Evolutionary conservation across 2,888 invertebrate species (phyloP), one percentile per base, ranked within the genome.

Genomic region (Sphinx pinastri): DNA sequence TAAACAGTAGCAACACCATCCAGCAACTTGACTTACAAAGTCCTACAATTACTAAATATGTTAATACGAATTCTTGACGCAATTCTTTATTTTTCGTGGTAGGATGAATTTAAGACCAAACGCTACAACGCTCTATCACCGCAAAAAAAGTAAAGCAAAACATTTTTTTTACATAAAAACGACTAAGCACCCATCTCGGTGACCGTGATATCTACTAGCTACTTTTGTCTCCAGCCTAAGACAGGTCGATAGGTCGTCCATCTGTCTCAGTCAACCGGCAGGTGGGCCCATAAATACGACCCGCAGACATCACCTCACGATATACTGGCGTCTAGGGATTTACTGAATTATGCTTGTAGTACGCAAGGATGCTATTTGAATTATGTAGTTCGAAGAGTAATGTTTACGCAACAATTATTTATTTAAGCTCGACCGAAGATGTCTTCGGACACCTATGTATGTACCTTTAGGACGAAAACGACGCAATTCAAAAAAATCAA

Each of bases 271-370:
- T 81, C 81, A 77, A 68, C 57, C 67, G 72, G 74, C 81, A 79
- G 80, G 81, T 82, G 79, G 73, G 73, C 79, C 74, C 79, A 84
- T 83, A 81, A 78, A 83, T 82, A 81, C 71, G 74, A 78, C 75
- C 79, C 76, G 75, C 74, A 75, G 79, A 82, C 81, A 77, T 74
- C 75, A 75, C 77, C 77, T 73, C 73, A 77, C 71, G 77, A 77
- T 80, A 76, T 75, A 73, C 54, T 59, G 51, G 71, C 76, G 76
- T 71, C 75, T 73, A 70, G 73, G 75, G 76, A 76, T 75, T 78
- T 72, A 74, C 75, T 73, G 74, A 75, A 72, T 77, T 74, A 81
- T 79, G 73, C 67, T 58, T 47, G 63, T 63, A 57, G 58, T 49
- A 70, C 67, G 55, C 58, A 51, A 67, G 52, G 49, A 38, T 52